Percentiles rank a stretch among this genome's conserved stretches.
These are phyloP conservation scores for Nannoperca australis DNA, from an alignment of 2,797 vertebrate genomes.

Conservation along the genomic window DNA sequence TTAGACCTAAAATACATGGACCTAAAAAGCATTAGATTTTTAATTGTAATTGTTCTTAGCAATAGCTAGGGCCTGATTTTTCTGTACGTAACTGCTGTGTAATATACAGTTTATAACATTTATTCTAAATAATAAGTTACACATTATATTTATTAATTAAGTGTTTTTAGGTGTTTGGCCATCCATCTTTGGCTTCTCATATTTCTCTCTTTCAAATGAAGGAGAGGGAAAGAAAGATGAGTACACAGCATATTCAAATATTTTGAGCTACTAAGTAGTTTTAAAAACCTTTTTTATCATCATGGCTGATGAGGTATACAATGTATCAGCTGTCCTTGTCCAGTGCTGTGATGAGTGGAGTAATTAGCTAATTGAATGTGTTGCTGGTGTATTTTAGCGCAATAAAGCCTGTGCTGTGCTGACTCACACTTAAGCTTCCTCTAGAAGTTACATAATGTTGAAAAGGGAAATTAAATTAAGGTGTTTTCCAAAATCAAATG, in stretches of 20 bases:
- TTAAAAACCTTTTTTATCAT: slow-evolving; percentile 25
- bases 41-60: no score
- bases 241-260: background rate
- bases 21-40: no score
- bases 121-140: background rate
- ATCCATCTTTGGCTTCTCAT: background rate
- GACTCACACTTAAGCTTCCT: slow-evolving; percentile 66
- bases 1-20: background rate
- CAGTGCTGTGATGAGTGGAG: slow-evolving; percentile 51
- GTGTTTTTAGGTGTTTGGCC: background rate
- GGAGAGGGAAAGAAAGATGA: background rate
- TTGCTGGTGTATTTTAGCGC: slow-evolving; percentile 41
- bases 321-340: slow-evolving; percentile 38
- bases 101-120: background rate
- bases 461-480: slow-evolving; percentile 65
- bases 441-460: slow-evolving; percentile 64
- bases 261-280: background rate
- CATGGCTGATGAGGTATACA: slow-evolving; percentile 15
- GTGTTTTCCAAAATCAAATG: slow-evolving; percentile 67
- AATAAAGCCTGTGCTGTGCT: slow-evolving; percentile 61
- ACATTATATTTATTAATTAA: background rate
- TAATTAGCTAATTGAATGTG: slow-evolving; percentile 78
- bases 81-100: no score
- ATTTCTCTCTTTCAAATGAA: background rate
- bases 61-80: background rate